These are phyloP conservation scores for Pasiphila rectangulata DNA, from an alignment of 2,888 invertebrate species.

Conservation along the genomic window DNA sequence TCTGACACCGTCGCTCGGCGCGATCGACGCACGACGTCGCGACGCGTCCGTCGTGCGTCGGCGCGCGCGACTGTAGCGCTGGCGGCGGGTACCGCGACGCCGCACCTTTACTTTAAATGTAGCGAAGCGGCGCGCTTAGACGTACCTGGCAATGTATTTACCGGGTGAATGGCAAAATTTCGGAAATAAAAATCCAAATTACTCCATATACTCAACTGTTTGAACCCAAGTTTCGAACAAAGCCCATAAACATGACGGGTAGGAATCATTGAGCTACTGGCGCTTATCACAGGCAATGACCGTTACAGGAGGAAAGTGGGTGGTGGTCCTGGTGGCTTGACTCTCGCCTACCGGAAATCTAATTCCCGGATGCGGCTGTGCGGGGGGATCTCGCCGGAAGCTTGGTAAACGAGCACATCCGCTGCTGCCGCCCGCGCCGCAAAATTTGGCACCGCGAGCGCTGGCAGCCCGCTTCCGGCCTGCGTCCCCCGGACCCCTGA, in stretches of 20 bases:
- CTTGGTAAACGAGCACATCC: constrained; percentile 80
- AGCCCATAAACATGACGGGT: not conserved
- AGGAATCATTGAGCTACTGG: not conserved
- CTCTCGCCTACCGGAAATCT: constrained; percentile 79
- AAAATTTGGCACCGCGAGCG: constrained; percentile 80
- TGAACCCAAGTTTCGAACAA: not conserved
- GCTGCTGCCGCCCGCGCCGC: constrained; percentile 79
- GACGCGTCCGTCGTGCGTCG: constrained; percentile 8
- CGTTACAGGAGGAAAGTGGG: constrained; percentile 72
- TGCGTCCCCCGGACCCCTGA: constrained; percentile 69
- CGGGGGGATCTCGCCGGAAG: constrained; percentile 79
- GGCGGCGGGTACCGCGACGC: too few relatives aligned
- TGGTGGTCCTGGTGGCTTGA: constrained; percentile 65
- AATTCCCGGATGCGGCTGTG: constrained; percentile 80
- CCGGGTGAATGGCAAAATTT: not conserved
- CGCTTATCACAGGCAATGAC: constrained; percentile 20
- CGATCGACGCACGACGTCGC: not conserved
- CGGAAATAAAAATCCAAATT: too few relatives aligned
- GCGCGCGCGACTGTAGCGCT: too few relatives aligned
- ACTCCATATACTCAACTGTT: too few relatives aligned
- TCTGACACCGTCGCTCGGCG: too few relatives aligned
- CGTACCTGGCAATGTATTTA: not conserved
- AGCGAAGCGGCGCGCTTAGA: not conserved
- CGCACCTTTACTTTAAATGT: not conserved
- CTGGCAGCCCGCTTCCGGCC: constrained; percentile 78